Conservation (phyloP, 2,888 invertebrate genomes). For the Noctua janthe region DNA sequence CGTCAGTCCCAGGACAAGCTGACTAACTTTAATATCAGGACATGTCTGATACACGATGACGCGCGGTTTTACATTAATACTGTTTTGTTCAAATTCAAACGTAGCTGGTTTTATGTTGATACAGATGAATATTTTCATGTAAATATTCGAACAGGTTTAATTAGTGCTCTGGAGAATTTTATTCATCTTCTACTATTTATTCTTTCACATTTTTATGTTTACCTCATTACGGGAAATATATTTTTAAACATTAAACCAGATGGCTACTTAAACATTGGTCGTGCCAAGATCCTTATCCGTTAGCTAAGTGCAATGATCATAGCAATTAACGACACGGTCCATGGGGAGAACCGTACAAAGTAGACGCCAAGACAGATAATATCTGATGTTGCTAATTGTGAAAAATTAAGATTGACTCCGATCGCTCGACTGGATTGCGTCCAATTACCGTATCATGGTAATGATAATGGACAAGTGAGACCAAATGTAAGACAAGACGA, state of each 20-base stretch:
- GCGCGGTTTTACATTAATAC: constrained; percentile 58
- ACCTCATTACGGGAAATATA: neutral
- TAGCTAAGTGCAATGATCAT: constrained; percentile 44
- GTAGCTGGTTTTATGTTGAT: constrained; percentile 2
- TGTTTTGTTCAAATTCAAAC: constrained; percentile 25
- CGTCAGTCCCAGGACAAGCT: constrained; percentile 58
- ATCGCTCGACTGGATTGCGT: constrained; percentile 2
- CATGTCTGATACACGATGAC: constrained; percentile 55
- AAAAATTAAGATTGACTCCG: constrained; percentile 50
- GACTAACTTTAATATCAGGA: constrained; percentile 65
- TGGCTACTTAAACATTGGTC: neutral
- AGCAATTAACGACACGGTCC: constrained; percentile 40
- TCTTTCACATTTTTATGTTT: neutral
- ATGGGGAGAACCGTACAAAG: constrained; percentile 34
- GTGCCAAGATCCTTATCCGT: constrained; percentile 37
- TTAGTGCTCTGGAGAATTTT: neutral
- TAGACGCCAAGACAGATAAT: constrained; percentile 23
- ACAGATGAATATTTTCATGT: neutral
- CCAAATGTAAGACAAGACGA: neutral
- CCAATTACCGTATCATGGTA: constrained; percentile 5
- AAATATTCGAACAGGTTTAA: constrained; percentile 11
- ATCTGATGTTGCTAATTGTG: constrained; percentile 41
- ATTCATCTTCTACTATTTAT: neutral
- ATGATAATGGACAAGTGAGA: constrained; percentile 27
- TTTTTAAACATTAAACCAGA: neutral